Percentiles rank a stretch among this genome's conserved stretches.
phyloP scores from a whole-genome alignment of 2,797 vertebrate species.

The Pteropus rufus region DNA sequence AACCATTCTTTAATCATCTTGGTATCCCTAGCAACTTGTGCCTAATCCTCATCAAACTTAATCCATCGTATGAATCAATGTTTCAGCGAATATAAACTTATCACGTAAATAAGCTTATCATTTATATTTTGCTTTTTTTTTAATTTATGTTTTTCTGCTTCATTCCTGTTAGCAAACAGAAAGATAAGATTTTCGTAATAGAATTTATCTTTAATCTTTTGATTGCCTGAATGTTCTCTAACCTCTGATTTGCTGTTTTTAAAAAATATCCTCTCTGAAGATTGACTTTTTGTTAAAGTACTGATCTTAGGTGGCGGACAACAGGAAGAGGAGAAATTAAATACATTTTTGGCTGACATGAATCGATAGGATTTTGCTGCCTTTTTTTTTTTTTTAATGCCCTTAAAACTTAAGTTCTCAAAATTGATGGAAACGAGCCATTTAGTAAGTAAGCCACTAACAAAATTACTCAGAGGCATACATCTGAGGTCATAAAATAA shows the following conservation, averaged over 20 bases:
- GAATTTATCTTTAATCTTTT: not conserved
- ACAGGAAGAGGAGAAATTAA: not conserved
- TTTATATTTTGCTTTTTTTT: not conserved
- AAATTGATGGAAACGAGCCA: not conserved
- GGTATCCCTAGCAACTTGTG: not conserved
- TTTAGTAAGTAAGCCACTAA: not conserved
- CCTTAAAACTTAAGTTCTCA: not conserved
- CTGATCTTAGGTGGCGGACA: not conserved
- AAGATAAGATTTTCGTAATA: not conserved
- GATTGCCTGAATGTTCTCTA: not conserved
- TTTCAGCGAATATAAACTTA: not conserved
- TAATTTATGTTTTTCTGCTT: not conserved
- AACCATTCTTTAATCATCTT: not conserved
- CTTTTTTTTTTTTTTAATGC: not conserved
- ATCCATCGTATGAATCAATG: not conserved
- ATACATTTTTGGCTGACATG: not conserved
- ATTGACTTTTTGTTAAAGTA: not conserved
- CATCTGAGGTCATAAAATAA: not conserved
- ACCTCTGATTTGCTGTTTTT: not conserved
- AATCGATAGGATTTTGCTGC: not conserved
- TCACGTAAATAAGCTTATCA: not conserved
- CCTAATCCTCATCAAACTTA: not conserved
- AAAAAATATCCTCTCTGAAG: not conserved
- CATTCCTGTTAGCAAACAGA: not conserved
- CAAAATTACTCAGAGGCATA: not conserved